These are phyloP conservation scores for Psittacula echo DNA, from an alignment of 2,797 vertebrate species.

Conservation along the genomic window DNA sequence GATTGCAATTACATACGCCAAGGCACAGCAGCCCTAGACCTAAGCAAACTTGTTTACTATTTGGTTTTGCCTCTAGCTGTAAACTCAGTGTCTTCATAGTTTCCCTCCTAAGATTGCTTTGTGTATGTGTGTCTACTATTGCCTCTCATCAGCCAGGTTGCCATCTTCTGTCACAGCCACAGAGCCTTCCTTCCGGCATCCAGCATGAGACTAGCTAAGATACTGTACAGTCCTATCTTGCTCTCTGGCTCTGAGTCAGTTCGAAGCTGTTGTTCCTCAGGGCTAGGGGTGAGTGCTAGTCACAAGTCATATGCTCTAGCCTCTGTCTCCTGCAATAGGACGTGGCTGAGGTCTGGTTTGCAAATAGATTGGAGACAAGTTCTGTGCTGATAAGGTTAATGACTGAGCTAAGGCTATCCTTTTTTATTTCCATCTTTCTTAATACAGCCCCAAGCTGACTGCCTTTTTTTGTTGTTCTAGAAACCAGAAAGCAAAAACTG, in stretches of 20 bases:
- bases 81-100: not conserved
- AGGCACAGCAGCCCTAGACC: not conserved
- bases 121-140: not conserved
- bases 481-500: not conserved
- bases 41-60: not conserved
- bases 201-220: not conserved
- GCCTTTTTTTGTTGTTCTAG: not conserved
- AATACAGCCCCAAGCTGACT: not conserved
- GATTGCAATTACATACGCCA: not conserved
- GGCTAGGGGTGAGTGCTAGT: not conserved
- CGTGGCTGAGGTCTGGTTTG: not conserved
- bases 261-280: not conserved
- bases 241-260: not conserved
- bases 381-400: not conserved
- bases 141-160: not conserved
- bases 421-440: not conserved
- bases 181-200: rapidly evolving
- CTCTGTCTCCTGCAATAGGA: not conserved
- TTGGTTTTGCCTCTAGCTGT: not conserved
- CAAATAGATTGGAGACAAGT: not conserved
- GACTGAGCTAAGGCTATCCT: not conserved
- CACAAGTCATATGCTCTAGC: not conserved
- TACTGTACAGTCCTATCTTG: not conserved
- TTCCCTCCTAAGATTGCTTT: not conserved
- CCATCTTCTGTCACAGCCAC: not conserved